Evolutionary conservation across 2,797 vertebrate species (phyloP).

Genomic region (Podarcis siculus): DNA sequence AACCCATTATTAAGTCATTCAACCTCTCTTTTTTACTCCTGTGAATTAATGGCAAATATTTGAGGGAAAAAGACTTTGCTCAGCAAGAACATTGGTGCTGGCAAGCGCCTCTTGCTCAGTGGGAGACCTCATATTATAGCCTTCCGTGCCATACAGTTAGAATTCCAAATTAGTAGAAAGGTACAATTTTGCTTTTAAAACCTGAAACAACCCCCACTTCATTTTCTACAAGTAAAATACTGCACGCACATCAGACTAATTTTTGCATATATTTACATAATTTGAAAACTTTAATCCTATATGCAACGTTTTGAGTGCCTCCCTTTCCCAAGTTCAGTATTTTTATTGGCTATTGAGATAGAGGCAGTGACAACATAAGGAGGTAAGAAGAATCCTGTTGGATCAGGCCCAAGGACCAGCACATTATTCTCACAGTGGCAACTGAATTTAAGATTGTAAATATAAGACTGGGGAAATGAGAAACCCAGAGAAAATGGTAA

Average conservation of each 20-base stretch:
- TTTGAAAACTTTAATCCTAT: not conserved
- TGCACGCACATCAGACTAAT: not conserved
- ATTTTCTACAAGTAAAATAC: not conserved
- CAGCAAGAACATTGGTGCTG: not conserved
- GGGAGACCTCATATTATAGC: not conserved
- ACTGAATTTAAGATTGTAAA: no score
- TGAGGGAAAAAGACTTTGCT: slow-evolving; percentile 16
- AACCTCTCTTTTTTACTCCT: not conserved
- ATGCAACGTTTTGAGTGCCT: not conserved
- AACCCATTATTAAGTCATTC: slow-evolving; percentile 17
- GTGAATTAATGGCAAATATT: slow-evolving; percentile 9
- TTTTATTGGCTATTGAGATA: not conserved
- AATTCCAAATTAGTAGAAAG: slow-evolving; percentile 2
- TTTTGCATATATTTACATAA: not conserved
- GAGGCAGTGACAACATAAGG: not conserved
- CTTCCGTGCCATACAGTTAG: not conserved
- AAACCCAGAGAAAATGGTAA: no score
- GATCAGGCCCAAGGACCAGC: no score
- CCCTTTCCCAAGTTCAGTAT: not conserved
- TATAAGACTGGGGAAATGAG: no score
- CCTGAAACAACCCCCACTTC: not conserved
- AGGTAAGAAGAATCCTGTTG: no score
- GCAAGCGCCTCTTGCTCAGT: not conserved
- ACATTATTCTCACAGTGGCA: no score
- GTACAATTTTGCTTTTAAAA: not conserved